Evolutionary conservation across 2,797 vertebrate species (phyloP).

Genomic region (Chelon auratus): DNA sequence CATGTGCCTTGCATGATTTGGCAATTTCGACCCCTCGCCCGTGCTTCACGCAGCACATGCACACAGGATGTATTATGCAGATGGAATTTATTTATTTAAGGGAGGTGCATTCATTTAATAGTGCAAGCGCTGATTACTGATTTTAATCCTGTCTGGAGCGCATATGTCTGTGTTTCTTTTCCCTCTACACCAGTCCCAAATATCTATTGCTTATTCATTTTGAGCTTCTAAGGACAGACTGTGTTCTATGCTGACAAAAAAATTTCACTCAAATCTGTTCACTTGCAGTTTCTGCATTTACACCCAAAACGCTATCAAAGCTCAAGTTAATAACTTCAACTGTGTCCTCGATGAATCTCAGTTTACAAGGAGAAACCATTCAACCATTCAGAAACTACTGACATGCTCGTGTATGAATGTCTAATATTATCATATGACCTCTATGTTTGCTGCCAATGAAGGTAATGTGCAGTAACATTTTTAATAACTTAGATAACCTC

Average conservation of each 20-base stretch:
- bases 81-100: slow-evolving; percentile 61
- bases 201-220: slow-evolving; percentile 20
- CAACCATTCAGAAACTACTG: background rate
- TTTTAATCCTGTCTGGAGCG: slow-evolving; percentile 57
- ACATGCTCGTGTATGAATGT: background rate
- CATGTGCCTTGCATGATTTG: slow-evolving; percentile 12
- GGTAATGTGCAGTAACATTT: background rate
- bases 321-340: background rate
- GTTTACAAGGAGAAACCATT: background rate
- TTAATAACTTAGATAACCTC: background rate
- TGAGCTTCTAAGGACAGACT: background rate
- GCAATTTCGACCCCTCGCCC: slow-evolving; percentile 31
- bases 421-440: background rate
- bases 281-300: slow-evolving; percentile 11
- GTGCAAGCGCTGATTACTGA: slow-evolving; percentile 48
- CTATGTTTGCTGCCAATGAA: background rate
- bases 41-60: slow-evolving; percentile 25
- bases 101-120: slow-evolving; percentile 51
- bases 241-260: background rate
- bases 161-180: slow-evolving; percentile 49
- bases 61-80: slow-evolving; percentile 49
- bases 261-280: background rate
- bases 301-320: background rate
- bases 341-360: background rate
- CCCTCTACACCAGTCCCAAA: slow-evolving; percentile 15